Conservation (phyloP, 2,797 vertebrate genomes). For the Scarus forsteni region DNA sequence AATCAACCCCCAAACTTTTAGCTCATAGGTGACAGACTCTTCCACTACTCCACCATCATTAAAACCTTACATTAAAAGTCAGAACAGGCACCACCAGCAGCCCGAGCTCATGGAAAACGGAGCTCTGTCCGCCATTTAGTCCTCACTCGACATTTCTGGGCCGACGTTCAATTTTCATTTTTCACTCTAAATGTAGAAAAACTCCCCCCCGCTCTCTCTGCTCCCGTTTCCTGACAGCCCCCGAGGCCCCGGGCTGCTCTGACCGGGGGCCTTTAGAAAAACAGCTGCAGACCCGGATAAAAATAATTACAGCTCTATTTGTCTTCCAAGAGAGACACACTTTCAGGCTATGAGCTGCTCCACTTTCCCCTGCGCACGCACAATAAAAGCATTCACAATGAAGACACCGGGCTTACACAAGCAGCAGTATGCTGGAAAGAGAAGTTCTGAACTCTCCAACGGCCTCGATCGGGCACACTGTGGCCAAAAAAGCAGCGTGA, state of each 20-base stretch:
- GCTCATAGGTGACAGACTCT: no score
- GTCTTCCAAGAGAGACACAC: conserved; percentile 86
- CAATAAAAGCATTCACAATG: conserved; percentile 61
- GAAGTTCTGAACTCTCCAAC: conserved; percentile 5
- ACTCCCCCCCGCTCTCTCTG: conserved; percentile 81
- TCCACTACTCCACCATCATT: no score
- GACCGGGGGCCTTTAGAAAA: conserved; percentile 86
- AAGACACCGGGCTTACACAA: conserved; percentile 19
- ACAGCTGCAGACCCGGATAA: conserved; percentile 90
- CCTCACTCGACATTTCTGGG: conserved; percentile 86
- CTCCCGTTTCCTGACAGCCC: conserved; percentile 86
- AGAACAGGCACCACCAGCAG: conserved; percentile 44
- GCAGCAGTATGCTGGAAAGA: conserved; percentile 33
- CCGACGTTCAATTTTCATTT: conserved; percentile 77
- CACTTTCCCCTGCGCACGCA: conserved; percentile 54
- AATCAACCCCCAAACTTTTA: no score
- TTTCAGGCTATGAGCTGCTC: conserved; percentile 60
- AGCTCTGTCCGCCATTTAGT: conserved; percentile 84
- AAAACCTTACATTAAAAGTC: not conserved
- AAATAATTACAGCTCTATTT: conserved; percentile 88
- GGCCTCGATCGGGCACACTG: conserved; percentile 6
- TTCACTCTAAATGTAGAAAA: conserved; percentile 87
- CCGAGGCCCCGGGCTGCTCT: conserved; percentile 67
- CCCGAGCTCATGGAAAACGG: conserved; percentile 87
- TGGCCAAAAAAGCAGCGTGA: conserved; percentile 2